Evolutionary conservation across 1,140 invertebrate species (phyloP).

Genomic region (Drosophila nigromelanica): DNA sequence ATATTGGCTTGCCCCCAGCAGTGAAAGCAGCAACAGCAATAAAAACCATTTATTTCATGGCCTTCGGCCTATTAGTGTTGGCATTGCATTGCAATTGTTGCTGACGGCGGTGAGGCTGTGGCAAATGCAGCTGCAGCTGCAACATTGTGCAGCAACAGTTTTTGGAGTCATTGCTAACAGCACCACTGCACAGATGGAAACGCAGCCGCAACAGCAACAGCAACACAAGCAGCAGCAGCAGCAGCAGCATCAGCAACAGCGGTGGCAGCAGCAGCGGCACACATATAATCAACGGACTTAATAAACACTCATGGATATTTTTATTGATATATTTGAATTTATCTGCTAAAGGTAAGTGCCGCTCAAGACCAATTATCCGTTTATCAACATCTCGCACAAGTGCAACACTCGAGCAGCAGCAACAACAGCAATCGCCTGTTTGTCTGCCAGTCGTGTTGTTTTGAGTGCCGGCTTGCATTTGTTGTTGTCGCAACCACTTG

Average conservation of each 20-base stretch:
- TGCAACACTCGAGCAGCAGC: conserved; percentile 39
- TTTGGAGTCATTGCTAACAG: conserved; percentile 36
- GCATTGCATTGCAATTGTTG: conserved; percentile 53
- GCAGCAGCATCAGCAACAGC: conserved; percentile 27
- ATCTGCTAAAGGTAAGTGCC: conserved; percentile 83
- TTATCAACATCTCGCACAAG: conserved; percentile 39
- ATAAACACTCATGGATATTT: conserved; percentile 84
- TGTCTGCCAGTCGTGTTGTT: not conserved
- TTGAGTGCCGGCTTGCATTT: conserved; percentile 26
- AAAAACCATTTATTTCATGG: conserved; percentile 43
- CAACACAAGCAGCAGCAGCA: conserved; percentile 21
- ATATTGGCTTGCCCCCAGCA: conserved; percentile 53
- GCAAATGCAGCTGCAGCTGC: conserved; percentile 30
- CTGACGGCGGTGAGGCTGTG: conserved; percentile 41
- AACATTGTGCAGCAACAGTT: conserved; percentile 43
- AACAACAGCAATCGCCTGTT: conserved; percentile 19
- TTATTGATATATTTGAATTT: conserved; percentile 84
- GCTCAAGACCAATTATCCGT: conserved; percentile 21
- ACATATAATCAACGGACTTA: conserved; percentile 77
- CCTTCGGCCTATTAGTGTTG: conserved; percentile 43
- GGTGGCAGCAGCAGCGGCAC: conserved; percentile 40
- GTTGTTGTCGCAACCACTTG: conserved; percentile 36
- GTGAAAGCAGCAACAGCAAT: conserved; percentile 35
- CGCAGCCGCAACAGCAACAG: conserved; percentile 25
- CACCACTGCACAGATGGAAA: conserved; percentile 29